Percentiles rank a stretch among this genome's conserved stretches.
Conservation (phyloP, 2,113 vertebrate species). For the Eonycteris spelaea region DNA sequence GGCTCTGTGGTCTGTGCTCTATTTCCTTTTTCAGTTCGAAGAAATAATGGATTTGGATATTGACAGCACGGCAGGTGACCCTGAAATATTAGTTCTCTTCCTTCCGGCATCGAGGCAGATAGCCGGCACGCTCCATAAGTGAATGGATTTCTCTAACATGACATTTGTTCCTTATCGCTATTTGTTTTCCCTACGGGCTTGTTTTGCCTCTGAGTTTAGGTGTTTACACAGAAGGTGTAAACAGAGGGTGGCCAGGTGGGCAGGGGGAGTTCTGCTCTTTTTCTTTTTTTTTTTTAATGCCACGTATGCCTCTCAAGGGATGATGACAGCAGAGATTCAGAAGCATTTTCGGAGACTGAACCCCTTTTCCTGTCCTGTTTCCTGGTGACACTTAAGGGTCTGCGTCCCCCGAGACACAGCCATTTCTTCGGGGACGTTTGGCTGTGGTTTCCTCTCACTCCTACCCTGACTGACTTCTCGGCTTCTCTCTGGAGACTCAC, state of each 20-base stretch:
- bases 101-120: not conserved
- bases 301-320: fast-evolving
- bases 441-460: not conserved
- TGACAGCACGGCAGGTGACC: fast-evolving
- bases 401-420: not conserved
- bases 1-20: not conserved
- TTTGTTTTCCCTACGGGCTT: not conserved
- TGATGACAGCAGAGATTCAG: not conserved
- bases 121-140: fast-evolving
- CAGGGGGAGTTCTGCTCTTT: not conserved
- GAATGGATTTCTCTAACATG: no score
- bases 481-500: not conserved
- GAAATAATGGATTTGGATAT: not conserved
- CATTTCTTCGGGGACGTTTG: not conserved
- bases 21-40: not conserved
- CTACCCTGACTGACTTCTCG: not conserved
- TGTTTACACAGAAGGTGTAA: not conserved
- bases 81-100: not conserved
- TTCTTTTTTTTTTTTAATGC: not conserved
- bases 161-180: fast-evolving
- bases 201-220: not conserved
- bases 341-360: not conserved
- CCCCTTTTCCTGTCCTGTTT: not conserved
- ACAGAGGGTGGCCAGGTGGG: not conserved
- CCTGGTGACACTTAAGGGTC: not conserved